A percentile compares a stretch with the other conserved stretches of the same genome.
Conservation (phyloP, 2,888 invertebrate species). For the Megalurothrips usitatus region DNA sequence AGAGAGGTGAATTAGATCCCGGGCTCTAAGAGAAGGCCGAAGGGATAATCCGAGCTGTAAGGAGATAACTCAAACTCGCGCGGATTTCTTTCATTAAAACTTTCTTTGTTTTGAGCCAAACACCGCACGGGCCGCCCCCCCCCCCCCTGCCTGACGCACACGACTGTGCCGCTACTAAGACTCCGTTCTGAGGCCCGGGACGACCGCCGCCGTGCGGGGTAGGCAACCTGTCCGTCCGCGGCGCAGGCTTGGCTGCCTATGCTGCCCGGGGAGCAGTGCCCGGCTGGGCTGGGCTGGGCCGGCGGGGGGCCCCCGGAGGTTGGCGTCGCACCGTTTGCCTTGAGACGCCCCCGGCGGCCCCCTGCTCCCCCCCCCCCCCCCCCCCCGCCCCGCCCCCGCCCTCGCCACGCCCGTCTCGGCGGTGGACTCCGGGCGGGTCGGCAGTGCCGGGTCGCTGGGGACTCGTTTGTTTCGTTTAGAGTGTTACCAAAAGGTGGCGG, state of each 20-base stretch:
- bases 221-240: no score
- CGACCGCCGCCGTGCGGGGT: background rate
- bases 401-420: no score
- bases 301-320: background rate
- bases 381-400: no score
- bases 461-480: constrained; percentile 18
- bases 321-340: no score
- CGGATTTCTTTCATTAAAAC: constrained; percentile 21
- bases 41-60: constrained; percentile 11
- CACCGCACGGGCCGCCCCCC: background rate
- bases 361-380: no score
- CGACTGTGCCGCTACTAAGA: background rate
- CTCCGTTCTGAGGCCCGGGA: background rate
- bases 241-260: no score
- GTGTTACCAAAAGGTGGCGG: constrained; percentile 16
- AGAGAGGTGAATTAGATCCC: no score
- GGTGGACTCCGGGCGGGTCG: no score
- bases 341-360: no score
- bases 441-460: background rate
- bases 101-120: constrained; percentile 15
- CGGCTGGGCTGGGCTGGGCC: background rate
- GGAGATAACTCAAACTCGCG: constrained; percentile 24
- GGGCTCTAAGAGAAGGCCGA: background rate
- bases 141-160: background rate
- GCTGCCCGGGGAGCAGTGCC: no score